phyloP scores from a whole-genome alignment of 2,797 vertebrate species.

The Spinibarbus caldwelli region DNA sequence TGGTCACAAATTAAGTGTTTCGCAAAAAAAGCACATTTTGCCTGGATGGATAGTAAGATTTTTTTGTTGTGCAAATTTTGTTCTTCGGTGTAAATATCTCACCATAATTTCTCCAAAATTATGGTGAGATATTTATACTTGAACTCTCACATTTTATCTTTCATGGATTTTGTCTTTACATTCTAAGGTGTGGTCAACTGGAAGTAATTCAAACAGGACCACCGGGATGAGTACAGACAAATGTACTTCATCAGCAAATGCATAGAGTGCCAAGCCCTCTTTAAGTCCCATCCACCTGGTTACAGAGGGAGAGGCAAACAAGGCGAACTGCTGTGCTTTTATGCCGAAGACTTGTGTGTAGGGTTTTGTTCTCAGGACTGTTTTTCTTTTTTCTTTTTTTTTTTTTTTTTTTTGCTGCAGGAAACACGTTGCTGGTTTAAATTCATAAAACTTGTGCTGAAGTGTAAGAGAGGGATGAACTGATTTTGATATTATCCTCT shows the following conservation, averaged over 20 bases:
- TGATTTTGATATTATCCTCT: too few relatives aligned
- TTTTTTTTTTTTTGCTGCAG: neutral
- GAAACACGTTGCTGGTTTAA: neutral
- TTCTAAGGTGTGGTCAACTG: neutral
- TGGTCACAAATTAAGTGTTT: neutral
- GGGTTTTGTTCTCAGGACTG: neutral
- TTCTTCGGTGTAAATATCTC: too few relatives aligned
- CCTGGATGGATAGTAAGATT: neutral
- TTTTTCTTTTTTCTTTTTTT: too few relatives aligned
- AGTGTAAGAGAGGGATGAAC: too few relatives aligned
- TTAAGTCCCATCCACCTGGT: too few relatives aligned
- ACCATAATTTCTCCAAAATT: neutral
- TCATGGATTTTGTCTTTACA: conserved; percentile 4
- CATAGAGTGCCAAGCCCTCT: too few relatives aligned
- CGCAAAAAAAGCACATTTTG: neutral
- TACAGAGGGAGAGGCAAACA: too few relatives aligned
- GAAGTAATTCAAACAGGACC: neutral
- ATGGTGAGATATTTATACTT: neutral
- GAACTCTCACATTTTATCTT: too few relatives aligned
- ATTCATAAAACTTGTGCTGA: neutral
- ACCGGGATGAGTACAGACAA: neutral
- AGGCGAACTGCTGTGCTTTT: too few relatives aligned
- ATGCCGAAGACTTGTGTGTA: neutral
- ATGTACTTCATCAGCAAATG: too few relatives aligned
- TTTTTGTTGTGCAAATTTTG: too few relatives aligned